Evolutionary conservation across 1,140 invertebrate genomes (phyloP).

Genomic region (Probaryconus sp.): DNA sequence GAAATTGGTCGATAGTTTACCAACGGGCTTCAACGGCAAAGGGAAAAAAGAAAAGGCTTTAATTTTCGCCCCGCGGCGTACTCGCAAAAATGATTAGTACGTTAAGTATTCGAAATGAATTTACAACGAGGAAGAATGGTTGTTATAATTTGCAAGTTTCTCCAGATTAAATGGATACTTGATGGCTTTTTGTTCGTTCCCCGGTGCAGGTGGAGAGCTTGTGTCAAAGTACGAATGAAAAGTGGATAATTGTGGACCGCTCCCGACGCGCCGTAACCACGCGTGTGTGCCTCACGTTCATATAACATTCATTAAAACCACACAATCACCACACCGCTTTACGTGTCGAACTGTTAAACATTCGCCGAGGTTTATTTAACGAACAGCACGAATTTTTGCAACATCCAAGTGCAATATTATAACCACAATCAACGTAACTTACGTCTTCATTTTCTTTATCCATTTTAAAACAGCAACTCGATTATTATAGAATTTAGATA

Average conservation of each 20-base stretch:
- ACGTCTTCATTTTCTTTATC: too few species aligned
- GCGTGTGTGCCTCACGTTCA: constrained; percentile 16
- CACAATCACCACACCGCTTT: constrained; percentile 25
- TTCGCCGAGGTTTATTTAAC: constrained; percentile 28
- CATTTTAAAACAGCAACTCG: too few species aligned
- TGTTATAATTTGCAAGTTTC: constrained; percentile 43
- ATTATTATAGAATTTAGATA: too few species aligned
- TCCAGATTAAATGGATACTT: constrained; percentile 48
- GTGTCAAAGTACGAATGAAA: constrained; percentile 54
- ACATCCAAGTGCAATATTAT: too few species aligned
- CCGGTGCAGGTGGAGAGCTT: constrained; percentile 14
- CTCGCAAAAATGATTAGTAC: constrained; percentile 8
- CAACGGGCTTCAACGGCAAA: neutral
- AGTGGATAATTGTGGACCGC: constrained; percentile 51
- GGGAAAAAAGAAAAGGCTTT: neutral
- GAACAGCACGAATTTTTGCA: constrained; percentile 25
- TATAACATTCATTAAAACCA: constrained; percentile 53
- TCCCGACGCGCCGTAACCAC: constrained; percentile 8
- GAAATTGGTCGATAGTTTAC: too few species aligned
- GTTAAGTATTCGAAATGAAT: constrained; percentile 22
- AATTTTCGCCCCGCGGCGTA: too few species aligned
- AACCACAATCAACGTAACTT: too few species aligned
- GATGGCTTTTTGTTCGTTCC: constrained; percentile 50
- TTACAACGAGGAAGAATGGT: constrained; percentile 15
- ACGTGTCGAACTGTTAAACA: constrained; percentile 42